Conservation (phyloP, 1,140 invertebrate species). For the Galendromus occidentalis region DNA sequence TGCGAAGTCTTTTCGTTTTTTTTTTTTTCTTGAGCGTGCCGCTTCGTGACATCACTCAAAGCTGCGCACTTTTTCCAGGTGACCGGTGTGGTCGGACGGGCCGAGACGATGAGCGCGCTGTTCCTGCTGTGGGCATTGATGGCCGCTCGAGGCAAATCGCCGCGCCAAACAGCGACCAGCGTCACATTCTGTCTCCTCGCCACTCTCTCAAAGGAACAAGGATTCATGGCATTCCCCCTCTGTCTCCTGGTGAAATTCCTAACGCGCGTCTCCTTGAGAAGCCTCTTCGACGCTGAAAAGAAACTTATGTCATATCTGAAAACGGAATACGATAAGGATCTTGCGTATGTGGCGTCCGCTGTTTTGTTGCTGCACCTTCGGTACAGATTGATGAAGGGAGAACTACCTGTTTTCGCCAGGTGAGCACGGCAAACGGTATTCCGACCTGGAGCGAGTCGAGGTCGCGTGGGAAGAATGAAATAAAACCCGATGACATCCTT, state of each 20-base stretch:
- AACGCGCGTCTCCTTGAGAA: background rate
- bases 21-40: too few species aligned
- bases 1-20: too few species aligned
- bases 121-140: conserved; percentile 67
- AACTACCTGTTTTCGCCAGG: conserved; percentile 18
- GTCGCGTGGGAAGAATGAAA: conserved; percentile 13
- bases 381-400: conserved; percentile 15
- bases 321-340: conserved; percentile 10
- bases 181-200: conserved; percentile 52
- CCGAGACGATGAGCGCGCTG: conserved; percentile 79
- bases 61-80: too few species aligned
- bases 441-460: background rate
- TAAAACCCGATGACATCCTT: conserved; percentile 14
- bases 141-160: conserved; percentile 22
- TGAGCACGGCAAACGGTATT: background rate
- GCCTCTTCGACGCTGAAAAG: conserved; percentile 14
- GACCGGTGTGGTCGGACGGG: conserved; percentile 84
- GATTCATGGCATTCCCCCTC: conserved; percentile 79
- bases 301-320: background rate
- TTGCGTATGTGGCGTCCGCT: background rate
- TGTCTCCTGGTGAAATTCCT: conserved; percentile 72
- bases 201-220: conserved; percentile 91
- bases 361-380: conserved; percentile 11
- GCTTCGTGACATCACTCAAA: too few species aligned
- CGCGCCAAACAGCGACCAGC: conserved; percentile 47